Conservation (phyloP, 2,797 vertebrate species). For the Microctenopoma stevenorrisi region DNA sequence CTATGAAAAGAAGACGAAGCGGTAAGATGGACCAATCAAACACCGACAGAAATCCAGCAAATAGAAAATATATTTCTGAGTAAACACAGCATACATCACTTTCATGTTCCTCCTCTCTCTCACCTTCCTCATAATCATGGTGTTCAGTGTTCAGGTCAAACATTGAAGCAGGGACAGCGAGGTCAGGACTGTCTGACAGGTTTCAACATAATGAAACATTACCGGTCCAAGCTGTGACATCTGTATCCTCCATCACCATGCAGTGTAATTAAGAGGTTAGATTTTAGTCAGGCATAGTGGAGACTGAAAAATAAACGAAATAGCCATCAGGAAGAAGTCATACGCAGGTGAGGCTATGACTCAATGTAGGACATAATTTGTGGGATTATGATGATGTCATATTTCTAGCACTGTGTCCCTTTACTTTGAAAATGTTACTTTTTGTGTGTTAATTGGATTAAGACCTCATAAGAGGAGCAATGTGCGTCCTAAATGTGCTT, state of each 20-base stretch:
- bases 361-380: slow-evolving; percentile 37
- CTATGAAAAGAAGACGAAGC: too few relatives aligned
- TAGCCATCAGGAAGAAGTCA: slow-evolving; percentile 38
- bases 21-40: neutral
- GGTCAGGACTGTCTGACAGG: slow-evolving; percentile 55
- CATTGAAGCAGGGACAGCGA: slow-evolving; percentile 23
- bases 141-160: slow-evolving; percentile 30
- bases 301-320: slow-evolving; percentile 40
- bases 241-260: slow-evolving; percentile 66
- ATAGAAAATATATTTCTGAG: slow-evolving; percentile 53
- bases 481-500: slow-evolving; percentile 45
- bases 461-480: slow-evolving; percentile 37
- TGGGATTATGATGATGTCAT: slow-evolving; percentile 14
- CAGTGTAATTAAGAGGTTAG: slow-evolving; percentile 68
- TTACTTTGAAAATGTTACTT: slow-evolving; percentile 8
- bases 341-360: slow-evolving; percentile 39
- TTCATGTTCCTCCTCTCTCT: slow-evolving; percentile 6
- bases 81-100: slow-evolving; percentile 73
- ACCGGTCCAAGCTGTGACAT: slow-evolving; percentile 74
- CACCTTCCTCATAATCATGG: slow-evolving; percentile 7
- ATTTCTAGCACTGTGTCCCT: slow-evolving; percentile 10
- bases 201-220: slow-evolving; percentile 68
- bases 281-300: slow-evolving; percentile 64
- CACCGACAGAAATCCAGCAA: neutral
- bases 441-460: slow-evolving; percentile 35